Base-by-base conservation (phyloP, 2,888 invertebrate genomes). In the Hecatera dysodea region DNA sequence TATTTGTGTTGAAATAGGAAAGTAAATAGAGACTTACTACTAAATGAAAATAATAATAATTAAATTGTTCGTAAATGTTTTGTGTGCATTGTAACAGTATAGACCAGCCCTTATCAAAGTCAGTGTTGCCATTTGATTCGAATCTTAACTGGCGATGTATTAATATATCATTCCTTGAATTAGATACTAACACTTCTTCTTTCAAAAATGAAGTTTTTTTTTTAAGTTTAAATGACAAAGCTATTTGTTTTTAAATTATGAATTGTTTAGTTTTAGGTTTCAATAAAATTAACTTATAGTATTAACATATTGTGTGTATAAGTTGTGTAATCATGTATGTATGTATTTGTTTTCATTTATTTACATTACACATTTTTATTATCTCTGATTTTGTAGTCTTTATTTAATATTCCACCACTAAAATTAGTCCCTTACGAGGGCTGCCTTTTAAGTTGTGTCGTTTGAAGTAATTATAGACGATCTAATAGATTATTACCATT, bases 271-370 rank as follows among this genome's bases (percentile, higher is more conserved):
- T 63, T 53, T 62, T 78, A 78, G 78, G 70, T 72, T 77, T 82
- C 63, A 69, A 73, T 75, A 77, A 84, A 68, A 72, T 82, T 85
- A 81, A 85, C 75, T 72, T 80, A 78, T 82, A 84, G 80, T 81
- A 82, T 83, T 85, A 87, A 85, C 75, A 75, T 71, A 84, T 83
- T 84, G 88, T 88, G 89, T 92, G 87, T 90, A 88, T 88, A 86
- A 83, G 85, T 87, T 85, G 84, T 90, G 85, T 92, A 93, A 92
- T 92, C 91, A 92, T 91, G 87, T 93, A 93, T 93, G 90, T 93
- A 92, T 93, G 79, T 78, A 78, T 70, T 78, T 66, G 82, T 85
- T 90, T 91, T 89, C 85, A 87, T 87, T 88, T 88, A 89, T 89
- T 87, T 89, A 90, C 87, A 88, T 87, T 71, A 91, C 85, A 89